Conservation (phyloP, 1,140 invertebrate genomes). For the Heliconius congener region DNA sequence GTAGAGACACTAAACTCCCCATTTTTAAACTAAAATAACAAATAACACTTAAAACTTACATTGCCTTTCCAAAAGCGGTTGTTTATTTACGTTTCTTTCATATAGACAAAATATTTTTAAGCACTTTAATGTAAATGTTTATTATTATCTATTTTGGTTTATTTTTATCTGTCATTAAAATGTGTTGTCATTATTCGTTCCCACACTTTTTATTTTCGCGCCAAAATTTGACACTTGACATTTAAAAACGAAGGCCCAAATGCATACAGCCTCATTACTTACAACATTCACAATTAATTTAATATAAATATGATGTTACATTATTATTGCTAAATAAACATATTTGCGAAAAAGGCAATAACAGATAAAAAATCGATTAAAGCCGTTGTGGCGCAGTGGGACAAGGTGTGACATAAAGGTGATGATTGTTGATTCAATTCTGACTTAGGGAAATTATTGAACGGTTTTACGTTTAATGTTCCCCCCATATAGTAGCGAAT, state of each 20-base stretch:
- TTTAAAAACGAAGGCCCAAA: constrained; percentile 1
- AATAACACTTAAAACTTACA: no score
- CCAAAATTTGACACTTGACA: constrained; percentile 4
- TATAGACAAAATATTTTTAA: no score
- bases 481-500: no score
- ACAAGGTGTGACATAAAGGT: not conserved
- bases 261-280: constrained; percentile 1
- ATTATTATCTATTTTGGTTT: constrained; percentile 8
- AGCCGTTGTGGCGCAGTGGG: not conserved
- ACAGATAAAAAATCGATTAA: not conserved
- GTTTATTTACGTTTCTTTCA: not conserved
- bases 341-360: not conserved
- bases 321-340: not conserved
- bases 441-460: not conserved
- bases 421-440: not conserved
- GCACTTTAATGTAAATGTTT: no score
- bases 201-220: not conserved
- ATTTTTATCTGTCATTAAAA: not conserved
- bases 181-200: not conserved
- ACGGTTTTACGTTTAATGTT: no score
- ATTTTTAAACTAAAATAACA: no score
- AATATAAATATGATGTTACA: not conserved
- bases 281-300: constrained; percentile 6
- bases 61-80: not conserved
- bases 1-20: no score